Percentiles rank a stretch among this genome's conserved stretches.
Conservation (phyloP, 2,797 vertebrate genomes). For the Spondyliosoma cantharus region DNA sequence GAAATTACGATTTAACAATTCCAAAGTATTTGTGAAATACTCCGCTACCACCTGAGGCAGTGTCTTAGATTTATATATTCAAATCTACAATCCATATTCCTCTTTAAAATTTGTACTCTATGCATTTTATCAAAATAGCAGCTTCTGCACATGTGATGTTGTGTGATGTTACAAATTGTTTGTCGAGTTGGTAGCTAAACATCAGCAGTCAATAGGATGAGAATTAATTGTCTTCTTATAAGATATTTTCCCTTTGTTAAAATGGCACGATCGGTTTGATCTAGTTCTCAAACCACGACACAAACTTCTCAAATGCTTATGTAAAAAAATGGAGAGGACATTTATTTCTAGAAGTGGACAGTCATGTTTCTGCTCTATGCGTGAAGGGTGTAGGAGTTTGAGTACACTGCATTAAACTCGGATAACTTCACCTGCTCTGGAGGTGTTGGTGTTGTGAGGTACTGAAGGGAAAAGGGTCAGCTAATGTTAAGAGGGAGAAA, state of each 20-base stretch:
- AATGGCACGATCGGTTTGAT: background rate
- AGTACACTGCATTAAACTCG: constrained; percentile 40
- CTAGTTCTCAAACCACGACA: background rate
- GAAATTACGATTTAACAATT: background rate
- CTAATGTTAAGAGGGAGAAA: constrained; percentile 10
- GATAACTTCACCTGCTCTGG: constrained; percentile 48
- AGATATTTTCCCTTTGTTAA: constrained; percentile 6
- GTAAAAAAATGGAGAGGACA: constrained; percentile 27
- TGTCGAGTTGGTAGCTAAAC: too few relatives aligned
- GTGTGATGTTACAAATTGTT: too few relatives aligned
- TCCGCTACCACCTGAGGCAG: background rate
- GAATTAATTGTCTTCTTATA: background rate
- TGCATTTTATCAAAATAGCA: too few relatives aligned
- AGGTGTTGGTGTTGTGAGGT: constrained; percentile 43
- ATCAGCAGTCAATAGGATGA: background rate
- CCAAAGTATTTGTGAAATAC: background rate
- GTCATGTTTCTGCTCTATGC: constrained; percentile 39
- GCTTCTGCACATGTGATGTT: too few relatives aligned
- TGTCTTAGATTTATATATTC: constrained; percentile 11
- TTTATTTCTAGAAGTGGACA: constrained; percentile 40
- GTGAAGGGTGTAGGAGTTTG: constrained; percentile 56
- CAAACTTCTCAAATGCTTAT: constrained; percentile 19
- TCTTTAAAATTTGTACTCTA: background rate
- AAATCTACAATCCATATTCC: background rate
- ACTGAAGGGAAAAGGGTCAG: background rate